Base-by-base conservation (phyloP, 2,113 vertebrate genomes). In the Camelus bactrianus region DNA sequence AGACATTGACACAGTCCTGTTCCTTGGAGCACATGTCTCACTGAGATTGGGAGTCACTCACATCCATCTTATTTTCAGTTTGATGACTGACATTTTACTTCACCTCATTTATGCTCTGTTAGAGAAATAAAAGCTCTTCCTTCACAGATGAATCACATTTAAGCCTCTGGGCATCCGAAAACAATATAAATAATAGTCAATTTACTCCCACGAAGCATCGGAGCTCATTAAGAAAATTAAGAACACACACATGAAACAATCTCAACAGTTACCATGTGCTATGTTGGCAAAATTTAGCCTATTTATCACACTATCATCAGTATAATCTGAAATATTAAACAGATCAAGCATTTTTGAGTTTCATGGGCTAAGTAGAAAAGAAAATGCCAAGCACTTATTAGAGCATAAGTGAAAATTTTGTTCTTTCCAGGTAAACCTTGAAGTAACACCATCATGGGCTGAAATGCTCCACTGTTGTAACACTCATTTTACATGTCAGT, bases 171-270 rank as follows among this genome's bases (percentile, higher is more conserved):
- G 64, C 72, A 91, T 80, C 19, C 6, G 26, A 83, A 95, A 90
- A 30, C 65, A 87, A 80, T 35, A 91, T 65, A 91, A 89, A 89
- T 91, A 84, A 58, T 50, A 32, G 17, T 85, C 8, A 56, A 3
- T 65, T 95, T 69, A 88, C 50, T 80, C 56, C 73, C 67, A 79
- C 24, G 67, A 86, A 82, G 38, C 76, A 48, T 24, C 88, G 7
- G 42, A 11, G 0, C 75, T 96, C 89, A 73, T 94, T 95, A 94
- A 94, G 77, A 69, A 93, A 96, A 96, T 93, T 93, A 84, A 83
- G 54, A 95, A 56, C 67, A 86, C 11, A 93, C 28, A 54, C 9
- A 72, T 48, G 24, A 93, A 95, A 64, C 13, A 87, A 64, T 64
- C n/a, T 93, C 81, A 89, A 94, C 19, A 72, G 24, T 50, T 32